These are phyloP conservation scores for Scarus forsteni DNA, from an alignment of 2,797 vertebrate genomes.

Conservation along the genomic window DNA sequence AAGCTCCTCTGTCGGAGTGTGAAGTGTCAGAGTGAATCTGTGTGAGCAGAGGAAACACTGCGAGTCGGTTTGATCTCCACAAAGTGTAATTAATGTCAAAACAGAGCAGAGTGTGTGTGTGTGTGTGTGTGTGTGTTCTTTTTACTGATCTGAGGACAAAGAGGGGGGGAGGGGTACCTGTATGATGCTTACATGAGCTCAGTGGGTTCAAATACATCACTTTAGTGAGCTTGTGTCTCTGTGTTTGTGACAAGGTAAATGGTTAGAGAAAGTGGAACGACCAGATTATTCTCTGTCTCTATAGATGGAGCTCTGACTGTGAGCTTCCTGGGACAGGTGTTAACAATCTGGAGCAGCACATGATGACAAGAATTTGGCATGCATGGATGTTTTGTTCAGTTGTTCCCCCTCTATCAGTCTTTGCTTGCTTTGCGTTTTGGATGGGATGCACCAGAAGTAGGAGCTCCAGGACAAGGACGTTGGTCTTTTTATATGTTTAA, in stretches of 20 bases:
- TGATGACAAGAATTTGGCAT: too few relatives aligned
- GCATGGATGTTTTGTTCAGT: too few relatives aligned
- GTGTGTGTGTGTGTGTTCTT: constrained; percentile 26
- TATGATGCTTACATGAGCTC: constrained; percentile 19
- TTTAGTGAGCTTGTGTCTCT: constrained; percentile 19
- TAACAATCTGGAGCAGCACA: too few relatives aligned
- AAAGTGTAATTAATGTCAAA: constrained; percentile 77
- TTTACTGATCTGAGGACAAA: constrained; percentile 48
- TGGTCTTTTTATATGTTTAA: too few relatives aligned
- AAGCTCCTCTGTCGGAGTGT: constrained; percentile 58
- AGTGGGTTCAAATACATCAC: constrained; percentile 11
- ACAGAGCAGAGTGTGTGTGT: constrained; percentile 29
- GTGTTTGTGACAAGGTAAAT: constrained; percentile 12
- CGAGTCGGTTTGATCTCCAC: constrained; percentile 62
- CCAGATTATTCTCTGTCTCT: background rate
- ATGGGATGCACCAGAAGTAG: too few relatives aligned
- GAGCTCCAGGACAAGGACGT: too few relatives aligned
- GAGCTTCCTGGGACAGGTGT: background rate
- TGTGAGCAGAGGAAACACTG: constrained; percentile 49
- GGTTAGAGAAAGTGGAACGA: constrained; percentile 8
- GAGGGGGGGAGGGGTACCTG: constrained; percentile 19
- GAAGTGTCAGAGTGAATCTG: constrained; percentile 60
- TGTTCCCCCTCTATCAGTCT: too few relatives aligned
- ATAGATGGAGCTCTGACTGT: background rate
- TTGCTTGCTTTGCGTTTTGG: too few relatives aligned